These are phyloP conservation scores for Chymomyza amoena DNA, from an alignment of 2,888 invertebrate genomes.

Conservation along the genomic window DNA sequence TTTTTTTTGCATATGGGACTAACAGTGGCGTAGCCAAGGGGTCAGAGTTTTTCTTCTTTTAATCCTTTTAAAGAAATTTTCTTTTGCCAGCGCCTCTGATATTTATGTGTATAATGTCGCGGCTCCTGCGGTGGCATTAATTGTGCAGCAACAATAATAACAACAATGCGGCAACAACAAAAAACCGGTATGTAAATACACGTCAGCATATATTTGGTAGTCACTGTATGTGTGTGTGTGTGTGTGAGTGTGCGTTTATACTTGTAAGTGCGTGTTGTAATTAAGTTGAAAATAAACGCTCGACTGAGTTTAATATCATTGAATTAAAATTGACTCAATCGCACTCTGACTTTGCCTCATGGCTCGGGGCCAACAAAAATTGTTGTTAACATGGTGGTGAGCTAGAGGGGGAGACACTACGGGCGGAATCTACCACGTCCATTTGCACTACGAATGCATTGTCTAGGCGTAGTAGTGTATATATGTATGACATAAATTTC, in stretches of 20 bases:
- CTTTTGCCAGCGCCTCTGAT: background rate
- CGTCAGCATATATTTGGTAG: background rate
- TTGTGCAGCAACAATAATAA: background rate
- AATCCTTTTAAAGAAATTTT: no score
- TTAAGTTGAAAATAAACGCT: conserved; percentile 47
- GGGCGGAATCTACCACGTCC: background rate
- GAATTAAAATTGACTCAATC: conserved; percentile 22
- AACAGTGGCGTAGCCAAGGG: no score
- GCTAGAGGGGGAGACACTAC: background rate
- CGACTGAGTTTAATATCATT: conserved; percentile 46
- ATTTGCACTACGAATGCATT: background rate
- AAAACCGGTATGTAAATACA: background rate
- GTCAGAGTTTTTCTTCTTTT: no score
- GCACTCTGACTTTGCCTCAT: background rate
- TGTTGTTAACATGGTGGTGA: background rate
- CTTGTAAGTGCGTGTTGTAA: conserved; percentile 27
- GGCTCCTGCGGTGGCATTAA: background rate
- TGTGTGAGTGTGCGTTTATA: background rate
- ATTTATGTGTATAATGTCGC: background rate
- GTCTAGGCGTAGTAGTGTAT: background rate
- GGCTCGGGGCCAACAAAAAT: background rate
- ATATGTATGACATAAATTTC: background rate
- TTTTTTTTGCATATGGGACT: background rate
- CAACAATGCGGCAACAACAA: background rate
- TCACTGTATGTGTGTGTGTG: conserved; percentile 4